phyloP scores from a whole-genome alignment of 2,888 invertebrate genomes.

The Hofmannophila pseudospretella region DNA sequence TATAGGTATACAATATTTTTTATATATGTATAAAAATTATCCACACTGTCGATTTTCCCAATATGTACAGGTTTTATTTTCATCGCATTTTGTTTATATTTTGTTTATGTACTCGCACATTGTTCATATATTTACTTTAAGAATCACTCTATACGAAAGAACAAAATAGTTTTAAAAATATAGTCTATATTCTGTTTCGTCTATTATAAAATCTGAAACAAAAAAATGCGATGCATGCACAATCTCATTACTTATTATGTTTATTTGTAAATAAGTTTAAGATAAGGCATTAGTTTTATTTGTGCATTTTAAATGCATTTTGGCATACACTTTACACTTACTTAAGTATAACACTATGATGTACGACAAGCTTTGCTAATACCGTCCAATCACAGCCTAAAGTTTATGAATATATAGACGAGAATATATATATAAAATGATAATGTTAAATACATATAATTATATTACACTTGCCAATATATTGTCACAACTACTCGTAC shows the following conservation, averaged over 20 bases:
- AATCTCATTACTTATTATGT: constrained; percentile 20
- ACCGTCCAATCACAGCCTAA: constrained; percentile 42
- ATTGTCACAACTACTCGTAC: too few species aligned
- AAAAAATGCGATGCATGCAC: constrained; percentile 13
- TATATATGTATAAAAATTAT: constrained; percentile 6
- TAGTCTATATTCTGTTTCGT: too few species aligned
- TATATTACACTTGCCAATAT: too few species aligned
- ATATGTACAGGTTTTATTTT: constrained; percentile 15
- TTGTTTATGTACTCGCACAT: not conserved
- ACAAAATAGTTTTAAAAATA: constrained; percentile 28
- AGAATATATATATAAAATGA: too few species aligned
- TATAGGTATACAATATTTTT: constrained; percentile 1
- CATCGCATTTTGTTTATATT: not conserved
- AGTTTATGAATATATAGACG: constrained; percentile 3
- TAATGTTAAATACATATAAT: too few species aligned
- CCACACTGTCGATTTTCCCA: constrained; percentile 22
- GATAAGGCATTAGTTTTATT: constrained; percentile 25
- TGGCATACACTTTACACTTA: constrained; percentile 6
- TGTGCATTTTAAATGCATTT: constrained; percentile 49
- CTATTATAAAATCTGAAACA: too few species aligned
- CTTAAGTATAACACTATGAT: constrained; percentile 15
- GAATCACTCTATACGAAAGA: too few species aligned
- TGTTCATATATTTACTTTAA: constrained; percentile 14
- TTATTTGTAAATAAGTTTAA: constrained; percentile 21
- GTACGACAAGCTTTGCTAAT: constrained; percentile 37